Evolutionary conservation across 2,888 invertebrate species (phyloP).

Genomic region (Lymantria monacha): DNA sequence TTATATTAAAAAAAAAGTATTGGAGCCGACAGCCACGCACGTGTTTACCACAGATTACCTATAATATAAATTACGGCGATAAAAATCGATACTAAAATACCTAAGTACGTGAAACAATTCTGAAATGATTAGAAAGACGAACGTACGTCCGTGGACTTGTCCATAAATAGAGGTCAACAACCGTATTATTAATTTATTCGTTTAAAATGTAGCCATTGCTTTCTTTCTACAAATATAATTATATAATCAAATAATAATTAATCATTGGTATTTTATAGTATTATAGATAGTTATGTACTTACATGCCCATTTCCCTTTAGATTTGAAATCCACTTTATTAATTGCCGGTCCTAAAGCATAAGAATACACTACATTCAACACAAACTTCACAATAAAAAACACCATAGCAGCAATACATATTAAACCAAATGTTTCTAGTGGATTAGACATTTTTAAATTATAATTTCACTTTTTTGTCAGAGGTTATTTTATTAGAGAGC

Average conservation of each 20-base stretch:
- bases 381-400: constrained; percentile 43
- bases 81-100: too few relatives aligned
- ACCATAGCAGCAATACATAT: constrained; percentile 61
- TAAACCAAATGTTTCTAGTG: constrained; percentile 73
- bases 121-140: too few relatives aligned
- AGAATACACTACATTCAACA: constrained; percentile 51
- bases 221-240: neutral
- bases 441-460: constrained; percentile 42
- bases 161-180: constrained; percentile 4
- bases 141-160: neutral
- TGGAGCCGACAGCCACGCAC: too few relatives aligned
- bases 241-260: neutral
- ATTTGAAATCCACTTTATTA: constrained; percentile 84
- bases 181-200: neutral
- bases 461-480: constrained; percentile 14
- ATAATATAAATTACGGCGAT: too few relatives aligned
- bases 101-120: too few relatives aligned
- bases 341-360: constrained; percentile 80
- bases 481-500: constrained; percentile 54
- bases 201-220: neutral
- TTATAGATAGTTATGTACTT: constrained; percentile 53
- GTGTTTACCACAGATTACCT: too few relatives aligned
- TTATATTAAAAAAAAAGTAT: too few relatives aligned
- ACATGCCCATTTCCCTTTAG: constrained; percentile 92
- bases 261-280: neutral